A percentile compares a stretch with the other conserved stretches of the same genome.
Evolutionary conservation across 1,140 invertebrate genomes (phyloP).

Genomic region (Bombus consobrinus): DNA sequence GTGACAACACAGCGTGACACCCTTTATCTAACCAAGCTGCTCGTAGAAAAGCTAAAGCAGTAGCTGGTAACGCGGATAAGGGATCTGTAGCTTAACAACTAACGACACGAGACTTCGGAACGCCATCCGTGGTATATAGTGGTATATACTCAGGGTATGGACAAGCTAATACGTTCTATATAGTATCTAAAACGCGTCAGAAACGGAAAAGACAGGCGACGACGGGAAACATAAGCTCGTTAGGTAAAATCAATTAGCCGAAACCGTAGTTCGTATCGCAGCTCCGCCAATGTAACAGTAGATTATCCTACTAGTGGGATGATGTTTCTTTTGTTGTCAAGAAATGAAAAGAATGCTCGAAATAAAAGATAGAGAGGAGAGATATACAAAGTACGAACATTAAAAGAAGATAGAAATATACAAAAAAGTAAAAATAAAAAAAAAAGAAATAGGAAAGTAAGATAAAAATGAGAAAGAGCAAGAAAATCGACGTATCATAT

Average conservation of each 20-base stretch:
- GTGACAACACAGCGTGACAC: constrained; percentile 31
- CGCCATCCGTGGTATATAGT: constrained; percentile 12
- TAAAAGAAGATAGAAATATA: neutral
- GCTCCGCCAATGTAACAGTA: constrained; percentile 1
- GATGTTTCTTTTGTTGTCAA: neutral
- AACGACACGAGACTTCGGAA: constrained; percentile 14
- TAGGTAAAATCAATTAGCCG: constrained; percentile 31
- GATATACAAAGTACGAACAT: neutral
- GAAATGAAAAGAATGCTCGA: neutral
- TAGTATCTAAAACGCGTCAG: constrained; percentile 30
- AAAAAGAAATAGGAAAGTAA: neutral
- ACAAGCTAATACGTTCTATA: constrained; percentile 2
- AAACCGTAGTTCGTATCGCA: constrained; percentile 33
- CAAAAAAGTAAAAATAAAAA: neutral
- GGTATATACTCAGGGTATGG: constrained; percentile 9
- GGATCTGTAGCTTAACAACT: constrained; percentile 21
- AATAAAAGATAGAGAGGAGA: neutral
- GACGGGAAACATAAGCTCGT: constrained; percentile 52
- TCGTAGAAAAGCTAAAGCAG: constrained; percentile 15
- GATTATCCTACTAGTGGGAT: constrained; percentile 10
- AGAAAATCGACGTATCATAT: neutral
- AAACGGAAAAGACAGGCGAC: constrained; percentile 63
- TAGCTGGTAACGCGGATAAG: constrained; percentile 8
- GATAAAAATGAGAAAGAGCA: neutral
- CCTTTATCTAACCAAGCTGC: neutral